phyloP scores from a whole-genome alignment of 2,113 vertebrate species.

The Pelobates fuscus region DNA sequence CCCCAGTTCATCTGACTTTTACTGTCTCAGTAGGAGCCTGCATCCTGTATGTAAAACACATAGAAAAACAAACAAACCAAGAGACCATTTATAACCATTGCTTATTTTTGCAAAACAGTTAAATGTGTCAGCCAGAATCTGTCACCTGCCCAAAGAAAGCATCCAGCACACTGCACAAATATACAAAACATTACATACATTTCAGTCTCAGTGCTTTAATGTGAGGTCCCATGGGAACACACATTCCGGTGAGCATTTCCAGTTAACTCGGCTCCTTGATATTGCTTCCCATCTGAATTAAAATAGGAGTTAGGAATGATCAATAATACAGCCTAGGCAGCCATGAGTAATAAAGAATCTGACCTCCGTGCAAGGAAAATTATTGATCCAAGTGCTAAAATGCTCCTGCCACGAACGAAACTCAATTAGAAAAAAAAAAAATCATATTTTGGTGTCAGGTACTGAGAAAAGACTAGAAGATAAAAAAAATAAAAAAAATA shows the following conservation, averaged over 20 bases:
- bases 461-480: neutral
- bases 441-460: slow-evolving; percentile 30
- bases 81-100: too few species aligned
- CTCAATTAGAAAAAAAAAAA: slow-evolving; percentile 38
- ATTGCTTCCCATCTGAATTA: slow-evolving; percentile 45
- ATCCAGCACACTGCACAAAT: neutral
- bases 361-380: slow-evolving; percentile 45
- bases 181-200: neutral
- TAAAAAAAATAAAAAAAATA: too few species aligned
- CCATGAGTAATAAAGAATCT: slow-evolving; percentile 49
- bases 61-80: too few species aligned
- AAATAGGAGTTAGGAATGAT: slow-evolving; percentile 46
- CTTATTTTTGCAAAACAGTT: too few species aligned
- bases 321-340: slow-evolving; percentile 42
- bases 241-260: slow-evolving; percentile 38
- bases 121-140: neutral
- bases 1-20: too few species aligned
- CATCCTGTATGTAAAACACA: too few species aligned
- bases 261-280: slow-evolving; percentile 48
- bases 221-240: neutral
- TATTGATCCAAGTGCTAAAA: slow-evolving; percentile 45
- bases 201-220: neutral
- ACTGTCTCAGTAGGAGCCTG: too few species aligned
- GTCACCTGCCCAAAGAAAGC: neutral
- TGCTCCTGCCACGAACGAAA: slow-evolving; percentile 33